phyloP scores from a whole-genome alignment of 2,113 vertebrate species.

The Nettapus auritus region DNA sequence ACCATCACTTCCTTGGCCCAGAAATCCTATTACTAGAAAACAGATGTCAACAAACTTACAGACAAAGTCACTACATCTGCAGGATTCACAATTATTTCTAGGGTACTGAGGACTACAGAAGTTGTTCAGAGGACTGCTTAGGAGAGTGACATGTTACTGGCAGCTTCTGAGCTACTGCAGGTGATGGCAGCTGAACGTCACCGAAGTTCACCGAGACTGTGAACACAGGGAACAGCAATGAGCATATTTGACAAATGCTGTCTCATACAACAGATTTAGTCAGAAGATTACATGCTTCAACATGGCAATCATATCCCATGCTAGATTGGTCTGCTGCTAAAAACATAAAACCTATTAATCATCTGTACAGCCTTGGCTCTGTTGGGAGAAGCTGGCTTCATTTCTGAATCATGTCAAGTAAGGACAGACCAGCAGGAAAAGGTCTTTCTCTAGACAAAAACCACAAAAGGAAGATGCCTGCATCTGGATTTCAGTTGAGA shows the following conservation, averaged over 20 bases:
- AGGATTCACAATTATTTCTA: background rate
- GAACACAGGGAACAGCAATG: background rate
- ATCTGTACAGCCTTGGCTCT: background rate
- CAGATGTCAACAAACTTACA: background rate
- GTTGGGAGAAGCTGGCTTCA: background rate
- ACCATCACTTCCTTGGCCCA: background rate
- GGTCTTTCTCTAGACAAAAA: background rate
- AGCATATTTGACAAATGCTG: background rate
- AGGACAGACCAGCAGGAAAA: background rate
- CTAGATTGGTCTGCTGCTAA: background rate
- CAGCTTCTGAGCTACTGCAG: background rate
- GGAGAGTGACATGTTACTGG: background rate
- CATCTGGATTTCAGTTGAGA: background rate
- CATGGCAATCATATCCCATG: background rate
- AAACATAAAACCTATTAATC: background rate
- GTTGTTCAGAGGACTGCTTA: background rate
- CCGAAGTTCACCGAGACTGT: background rate
- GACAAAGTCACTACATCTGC: background rate
- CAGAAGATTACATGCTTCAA: background rate
- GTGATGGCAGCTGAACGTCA: background rate
- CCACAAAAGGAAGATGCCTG: background rate
- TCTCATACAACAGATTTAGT: background rate
- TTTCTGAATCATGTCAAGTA: background rate
- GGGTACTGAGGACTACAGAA: background rate
- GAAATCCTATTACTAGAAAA: background rate